Base-by-base conservation (phyloP, 1,140 invertebrate genomes). In the Drosophila willistoni region DNA sequence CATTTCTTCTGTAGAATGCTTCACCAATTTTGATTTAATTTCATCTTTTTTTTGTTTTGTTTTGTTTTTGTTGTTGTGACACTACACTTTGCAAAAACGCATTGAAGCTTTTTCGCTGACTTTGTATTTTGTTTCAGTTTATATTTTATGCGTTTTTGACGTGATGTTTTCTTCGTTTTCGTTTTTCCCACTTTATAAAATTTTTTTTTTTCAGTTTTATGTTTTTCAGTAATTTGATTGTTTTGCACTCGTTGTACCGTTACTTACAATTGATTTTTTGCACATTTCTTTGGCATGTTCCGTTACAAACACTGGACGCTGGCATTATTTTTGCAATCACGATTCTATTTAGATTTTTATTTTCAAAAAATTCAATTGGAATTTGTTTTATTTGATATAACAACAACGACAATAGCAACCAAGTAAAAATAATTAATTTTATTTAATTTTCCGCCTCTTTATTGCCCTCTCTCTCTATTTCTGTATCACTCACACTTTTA, bases 231-330 rank as follows among this genome's bases (percentile, higher is more conserved):
- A 17, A 63, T 29, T 67, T 56, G 34, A 57, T 22, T 39, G 22
- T 65, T 44, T 4, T 29, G 33, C 22, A 55, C 41, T 10, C 68
- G 64, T 56, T 59, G 7, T 44, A 68, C 34, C 59, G 34, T 54
- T 80, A 85, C 81, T 85, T 84, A 84, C 81, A 77, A 84, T 84
- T 84, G 81, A 84, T 84, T 84, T 84, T 84, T 83, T 70, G 81
- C 81, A 85, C 81, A 85, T 42, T 54, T 71, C 62, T 34, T 66
- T 68, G 51, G 33, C 79, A 77, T 77, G 54, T 68, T 65, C 69
- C 64, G 64, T 51, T 19, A 7, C 3, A 51, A 12, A 19, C 6
- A 22, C 68, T 80, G 81, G 81, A 84, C 77, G 63, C 71, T 59
- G 29, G 56, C 41, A 25, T 51, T 33, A 56, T 62, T 67, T 55